phyloP scores from a whole-genome alignment of 2,888 invertebrate species.

The Hypomecis punctinalis region DNA sequence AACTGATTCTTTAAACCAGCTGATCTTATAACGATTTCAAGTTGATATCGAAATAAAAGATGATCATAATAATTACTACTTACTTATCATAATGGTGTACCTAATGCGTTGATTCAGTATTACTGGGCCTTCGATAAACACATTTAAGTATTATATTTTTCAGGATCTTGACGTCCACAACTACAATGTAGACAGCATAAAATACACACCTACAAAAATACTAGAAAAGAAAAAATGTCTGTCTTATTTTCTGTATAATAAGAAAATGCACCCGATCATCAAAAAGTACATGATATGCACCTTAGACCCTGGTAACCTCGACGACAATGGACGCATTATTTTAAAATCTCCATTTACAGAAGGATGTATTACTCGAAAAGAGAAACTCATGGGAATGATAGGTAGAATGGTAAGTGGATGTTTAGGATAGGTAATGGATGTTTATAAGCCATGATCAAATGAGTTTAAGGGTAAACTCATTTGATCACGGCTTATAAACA shows the following conservation, averaged over 20 bases:
- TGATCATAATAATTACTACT: too few species aligned
- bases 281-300: conserved; percentile 35
- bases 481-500: too few species aligned
- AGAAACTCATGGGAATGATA: conserved; percentile 7
- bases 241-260: conserved; percentile 2
- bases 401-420: conserved; percentile 20
- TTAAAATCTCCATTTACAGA: background rate
- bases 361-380: conserved; percentile 11
- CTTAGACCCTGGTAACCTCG: conserved; percentile 27
- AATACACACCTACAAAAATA: conserved; percentile 45
- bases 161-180: conserved; percentile 13
- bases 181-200: conserved; percentile 19
- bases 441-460: too few species aligned
- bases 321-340: conserved; percentile 29
- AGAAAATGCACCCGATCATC: conserved; percentile 14
- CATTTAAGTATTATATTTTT: conserved; percentile 1
- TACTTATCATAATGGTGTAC: too few species aligned
- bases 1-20: too few species aligned
- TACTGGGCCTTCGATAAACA: too few species aligned
- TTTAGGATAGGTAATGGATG: too few species aligned
- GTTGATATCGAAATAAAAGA: too few species aligned
- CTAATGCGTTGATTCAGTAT: too few species aligned
- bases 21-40: too few species aligned
- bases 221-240: conserved; percentile 44
- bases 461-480: too few species aligned